Conservation (phyloP, 1,140 invertebrate genomes). For the Propsilocerus akamusi region DNA sequence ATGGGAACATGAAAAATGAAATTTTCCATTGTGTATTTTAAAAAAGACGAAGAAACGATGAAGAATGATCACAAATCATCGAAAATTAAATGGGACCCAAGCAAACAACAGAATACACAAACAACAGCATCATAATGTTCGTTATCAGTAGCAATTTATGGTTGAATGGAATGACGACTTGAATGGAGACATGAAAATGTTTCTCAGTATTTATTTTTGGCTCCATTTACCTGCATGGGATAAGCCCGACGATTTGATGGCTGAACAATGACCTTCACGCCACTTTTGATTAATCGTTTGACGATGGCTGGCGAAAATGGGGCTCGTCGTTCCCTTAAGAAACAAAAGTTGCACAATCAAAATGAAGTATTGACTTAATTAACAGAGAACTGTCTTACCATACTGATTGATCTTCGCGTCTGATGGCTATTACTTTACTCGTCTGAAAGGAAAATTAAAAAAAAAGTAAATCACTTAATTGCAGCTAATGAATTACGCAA, state of each 20-base stretch:
- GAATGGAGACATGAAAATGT: no score
- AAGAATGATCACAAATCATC: no score
- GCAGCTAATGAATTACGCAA: no score
- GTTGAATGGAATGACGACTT: no score
- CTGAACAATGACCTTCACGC: constrained; percentile 91
- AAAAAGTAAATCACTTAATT: no score
- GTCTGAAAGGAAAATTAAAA: no score
- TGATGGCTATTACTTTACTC: constrained; percentile 71
- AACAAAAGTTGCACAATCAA: neutral
- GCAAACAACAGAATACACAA: no score
- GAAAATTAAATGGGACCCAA: no score
- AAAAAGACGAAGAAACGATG: no score
- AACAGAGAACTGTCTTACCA: neutral
- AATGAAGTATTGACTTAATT: neutral
- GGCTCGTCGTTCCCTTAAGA: constrained; percentile 85
- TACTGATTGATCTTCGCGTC: constrained; percentile 88
- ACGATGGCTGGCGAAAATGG: constrained; percentile 88
- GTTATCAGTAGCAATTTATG: no score
- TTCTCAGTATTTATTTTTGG: no score
- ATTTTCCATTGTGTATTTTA: neutral
- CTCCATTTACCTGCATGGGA: constrained; percentile 62
- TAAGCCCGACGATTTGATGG: constrained; percentile 95
- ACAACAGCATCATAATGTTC: no score
- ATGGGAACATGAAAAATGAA: neutral
- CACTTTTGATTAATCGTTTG: constrained; percentile 60